Percentiles rank a stretch among this genome's conserved stretches.
These are phyloP conservation scores for Rattus rattus DNA, from an alignment of 2,113 vertebrate genomes.

Conservation along the genomic window DNA sequence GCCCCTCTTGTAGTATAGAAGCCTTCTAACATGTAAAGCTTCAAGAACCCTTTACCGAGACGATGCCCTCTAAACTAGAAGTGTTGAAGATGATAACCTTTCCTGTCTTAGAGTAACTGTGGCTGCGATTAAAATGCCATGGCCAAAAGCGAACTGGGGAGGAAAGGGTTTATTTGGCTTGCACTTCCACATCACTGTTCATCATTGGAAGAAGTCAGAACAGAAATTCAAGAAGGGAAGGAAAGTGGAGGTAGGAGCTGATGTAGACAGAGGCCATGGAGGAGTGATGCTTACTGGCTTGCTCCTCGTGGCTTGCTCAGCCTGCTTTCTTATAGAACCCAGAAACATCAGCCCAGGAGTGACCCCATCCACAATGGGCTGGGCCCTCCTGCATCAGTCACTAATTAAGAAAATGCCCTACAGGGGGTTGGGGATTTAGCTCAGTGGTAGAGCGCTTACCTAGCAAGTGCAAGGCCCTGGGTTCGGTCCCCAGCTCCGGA, in stretches of 20 bases:
- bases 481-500: too few relatives aligned
- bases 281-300: background rate
- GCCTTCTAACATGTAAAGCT: background rate
- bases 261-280: background rate
- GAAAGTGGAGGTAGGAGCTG: background rate
- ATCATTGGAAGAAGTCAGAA: background rate
- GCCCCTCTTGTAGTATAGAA: background rate
- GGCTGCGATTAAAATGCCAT: background rate
- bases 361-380: background rate
- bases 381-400: background rate
- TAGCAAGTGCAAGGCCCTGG: too few relatives aligned
- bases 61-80: background rate
- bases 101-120: background rate
- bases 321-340: background rate
- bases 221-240: background rate
- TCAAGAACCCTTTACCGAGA: background rate
- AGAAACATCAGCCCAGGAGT: too few relatives aligned
- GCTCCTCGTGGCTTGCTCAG: background rate
- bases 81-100: background rate
- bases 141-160: background rate
- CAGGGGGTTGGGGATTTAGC: too few relatives aligned
- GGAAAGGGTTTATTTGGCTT: background rate
- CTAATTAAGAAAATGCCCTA: background rate
- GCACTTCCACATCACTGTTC: background rate
- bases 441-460: too few relatives aligned